Evolutionary conservation across 1,140 invertebrate genomes (phyloP), one percentile per base, ranked within the genome.

Genomic region (Melanaphis sacchari): DNA sequence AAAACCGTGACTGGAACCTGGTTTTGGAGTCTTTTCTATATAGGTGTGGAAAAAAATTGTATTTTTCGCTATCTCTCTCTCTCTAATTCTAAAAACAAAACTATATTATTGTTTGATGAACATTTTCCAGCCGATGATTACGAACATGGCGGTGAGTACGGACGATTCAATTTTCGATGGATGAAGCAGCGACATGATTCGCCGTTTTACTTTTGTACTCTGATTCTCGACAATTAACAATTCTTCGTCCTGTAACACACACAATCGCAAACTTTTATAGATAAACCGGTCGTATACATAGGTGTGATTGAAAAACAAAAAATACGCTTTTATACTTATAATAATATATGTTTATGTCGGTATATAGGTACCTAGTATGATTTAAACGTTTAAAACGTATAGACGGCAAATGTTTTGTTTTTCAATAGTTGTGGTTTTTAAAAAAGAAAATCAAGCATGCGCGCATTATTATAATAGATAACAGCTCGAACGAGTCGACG

Each of bases 1-100:
- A 93, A 59, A 85, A 85, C 91, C 91, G 81, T 52, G 81, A 93
- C 91, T 93, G 91, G 91, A 93, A 93, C 81, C 6, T n/a, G n/a
- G 59, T 59, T 85, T 40, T 93, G 15, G 22, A 93, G 91, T 93
- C 91, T 93, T 92, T 85, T 76, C n/a, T 76, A 76, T n/a, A 76
- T 93, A 49, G 43, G 46, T n/a, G 91, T 92, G 43, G 36, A 91
- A 81, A 92, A 84, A 92, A 81, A 38, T 81, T 81, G 46, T 92
- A 54, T 92, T 93, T 66, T 38, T 52, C 38, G 38, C 46, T 92
- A 31, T 92, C 31, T 85, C 91, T 49, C 91, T 38, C 36, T 92
- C 52, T 90, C 52, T 88, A 36, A 49, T 24, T 90, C 26, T 90
- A 11, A 46, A 85, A 85, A 85, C 84, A 85, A 31, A 89, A n/a